phyloP scores from a whole-genome alignment of 2,888 invertebrate genomes.

The Tanaodytes sp. region DNA sequence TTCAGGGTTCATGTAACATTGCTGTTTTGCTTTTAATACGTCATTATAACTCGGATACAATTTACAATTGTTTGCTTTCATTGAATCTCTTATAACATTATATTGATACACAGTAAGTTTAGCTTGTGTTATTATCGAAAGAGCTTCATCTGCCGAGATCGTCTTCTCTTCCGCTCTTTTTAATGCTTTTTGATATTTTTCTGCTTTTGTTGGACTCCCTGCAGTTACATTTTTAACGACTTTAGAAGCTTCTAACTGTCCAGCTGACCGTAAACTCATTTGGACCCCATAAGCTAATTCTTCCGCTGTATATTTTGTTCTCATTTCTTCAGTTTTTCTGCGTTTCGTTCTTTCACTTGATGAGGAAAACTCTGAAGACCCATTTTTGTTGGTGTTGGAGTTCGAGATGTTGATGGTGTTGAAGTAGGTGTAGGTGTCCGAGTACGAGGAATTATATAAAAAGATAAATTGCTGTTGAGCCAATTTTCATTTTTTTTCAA shows the following conservation, averaged over 20 bases:
- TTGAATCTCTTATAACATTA: background rate
- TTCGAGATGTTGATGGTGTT: no score
- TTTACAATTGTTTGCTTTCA: background rate
- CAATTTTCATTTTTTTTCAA: no score
- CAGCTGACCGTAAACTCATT: background rate
- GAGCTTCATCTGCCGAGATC: background rate
- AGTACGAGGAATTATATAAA: no score
- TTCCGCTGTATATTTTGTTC: background rate
- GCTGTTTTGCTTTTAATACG: background rate
- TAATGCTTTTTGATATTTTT: background rate
- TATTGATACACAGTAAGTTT: background rate
- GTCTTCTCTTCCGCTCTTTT: background rate
- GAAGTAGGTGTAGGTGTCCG: no score
- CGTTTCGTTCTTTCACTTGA: background rate
- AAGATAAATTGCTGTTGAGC: no score
- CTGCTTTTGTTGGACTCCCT: background rate
- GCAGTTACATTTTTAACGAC: background rate
- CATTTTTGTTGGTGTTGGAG: no score
- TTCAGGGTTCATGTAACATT: background rate
- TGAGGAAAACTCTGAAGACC: background rate
- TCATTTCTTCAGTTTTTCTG: background rate
- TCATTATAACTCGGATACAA: background rate
- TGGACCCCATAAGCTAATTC: background rate
- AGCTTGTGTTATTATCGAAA: background rate
- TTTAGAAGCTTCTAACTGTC: background rate